Percentiles rank a stretch among this genome's conserved stretches.
Evolutionary conservation across 2,888 invertebrate genomes (phyloP).

Genomic region (Mechanitis mazaeus): DNA sequence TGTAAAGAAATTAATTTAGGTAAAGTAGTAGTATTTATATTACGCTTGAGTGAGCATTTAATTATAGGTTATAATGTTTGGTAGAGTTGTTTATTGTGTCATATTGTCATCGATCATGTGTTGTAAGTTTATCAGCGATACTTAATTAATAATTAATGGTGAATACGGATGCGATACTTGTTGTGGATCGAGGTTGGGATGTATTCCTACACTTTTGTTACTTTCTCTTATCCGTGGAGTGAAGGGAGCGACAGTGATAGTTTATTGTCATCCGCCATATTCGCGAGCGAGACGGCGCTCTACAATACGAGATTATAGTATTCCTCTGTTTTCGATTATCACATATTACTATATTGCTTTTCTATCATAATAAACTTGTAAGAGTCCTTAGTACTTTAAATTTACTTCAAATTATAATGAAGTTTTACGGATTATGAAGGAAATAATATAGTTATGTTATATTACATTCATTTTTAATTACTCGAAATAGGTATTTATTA

Average conservation of each 20-base stretch:
- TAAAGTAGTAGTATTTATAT: slow-evolving; percentile 10
- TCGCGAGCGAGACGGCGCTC: slow-evolving; percentile 56
- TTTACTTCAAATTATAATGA: neutral
- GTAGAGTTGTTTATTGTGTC: slow-evolving; percentile 49
- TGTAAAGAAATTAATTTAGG: slow-evolving; percentile 7
- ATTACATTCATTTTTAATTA: slow-evolving; percentile 1
- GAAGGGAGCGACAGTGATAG: slow-evolving; percentile 67
- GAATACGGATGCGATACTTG: slow-evolving; percentile 42
- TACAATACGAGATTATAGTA: slow-evolving; percentile 46
- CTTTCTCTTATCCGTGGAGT: slow-evolving; percentile 73
- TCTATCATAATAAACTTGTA: slow-evolving; percentile 12
- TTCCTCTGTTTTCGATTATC: slow-evolving; percentile 39
- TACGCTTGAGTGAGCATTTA: slow-evolving; percentile 18
- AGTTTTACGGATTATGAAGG: neutral
- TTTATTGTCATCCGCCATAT: slow-evolving; percentile 32
- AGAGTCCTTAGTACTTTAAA: neutral
- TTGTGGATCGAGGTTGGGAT: slow-evolving; percentile 57
- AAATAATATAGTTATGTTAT: neutral
- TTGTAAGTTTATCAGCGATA: slow-evolving; percentile 6
- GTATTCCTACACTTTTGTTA: slow-evolving; percentile 73
- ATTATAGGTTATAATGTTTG: slow-evolving; percentile 54
- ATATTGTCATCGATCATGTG: slow-evolving; percentile 15
- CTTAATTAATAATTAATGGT: slow-evolving; percentile 10
- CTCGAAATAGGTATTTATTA: neutral
- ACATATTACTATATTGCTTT: slow-evolving; percentile 26